Conservation (phyloP, 2,113 vertebrate genomes). For the Delphinus delphis region DNA sequence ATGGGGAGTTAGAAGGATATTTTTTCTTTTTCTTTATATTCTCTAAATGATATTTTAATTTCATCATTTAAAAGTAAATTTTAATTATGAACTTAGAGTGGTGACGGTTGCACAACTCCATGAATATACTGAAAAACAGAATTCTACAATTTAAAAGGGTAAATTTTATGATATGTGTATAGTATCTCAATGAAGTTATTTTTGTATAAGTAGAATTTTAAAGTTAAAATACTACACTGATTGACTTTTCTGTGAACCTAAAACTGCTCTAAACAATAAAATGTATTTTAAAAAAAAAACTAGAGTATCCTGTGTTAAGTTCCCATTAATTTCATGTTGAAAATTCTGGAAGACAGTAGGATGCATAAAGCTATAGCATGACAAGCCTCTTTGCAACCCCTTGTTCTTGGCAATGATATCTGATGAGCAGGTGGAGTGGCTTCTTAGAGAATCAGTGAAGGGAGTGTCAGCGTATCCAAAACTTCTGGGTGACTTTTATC, state of each 20-base stretch:
- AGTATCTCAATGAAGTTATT: not conserved
- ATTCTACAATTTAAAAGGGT: not conserved
- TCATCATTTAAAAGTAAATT: not conserved
- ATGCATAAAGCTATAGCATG: not conserved
- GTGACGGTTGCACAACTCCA: not conserved
- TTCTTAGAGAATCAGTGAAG: not conserved
- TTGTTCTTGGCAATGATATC: not conserved
- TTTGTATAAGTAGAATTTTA: not conserved
- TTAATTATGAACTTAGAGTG: not conserved
- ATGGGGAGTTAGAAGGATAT: not conserved
- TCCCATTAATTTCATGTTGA: not conserved
- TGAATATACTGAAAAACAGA: not conserved
- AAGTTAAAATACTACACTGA: not conserved
- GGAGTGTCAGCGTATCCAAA: not conserved
- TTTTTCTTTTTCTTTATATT: constrained; percentile 16
- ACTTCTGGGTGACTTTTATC: not conserved
- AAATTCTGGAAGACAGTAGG: not conserved
- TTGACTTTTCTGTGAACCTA: constrained; percentile 1
- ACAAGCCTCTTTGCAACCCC: not conserved
- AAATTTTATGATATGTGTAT: not conserved
- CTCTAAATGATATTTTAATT: not conserved
- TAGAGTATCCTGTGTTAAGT: not conserved
- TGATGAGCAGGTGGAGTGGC: not conserved
- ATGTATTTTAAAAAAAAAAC: not conserved
- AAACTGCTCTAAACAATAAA: not conserved